Base-by-base conservation (phyloP, 1,140 invertebrate species). In the Drosophila bipectinata region DNA sequence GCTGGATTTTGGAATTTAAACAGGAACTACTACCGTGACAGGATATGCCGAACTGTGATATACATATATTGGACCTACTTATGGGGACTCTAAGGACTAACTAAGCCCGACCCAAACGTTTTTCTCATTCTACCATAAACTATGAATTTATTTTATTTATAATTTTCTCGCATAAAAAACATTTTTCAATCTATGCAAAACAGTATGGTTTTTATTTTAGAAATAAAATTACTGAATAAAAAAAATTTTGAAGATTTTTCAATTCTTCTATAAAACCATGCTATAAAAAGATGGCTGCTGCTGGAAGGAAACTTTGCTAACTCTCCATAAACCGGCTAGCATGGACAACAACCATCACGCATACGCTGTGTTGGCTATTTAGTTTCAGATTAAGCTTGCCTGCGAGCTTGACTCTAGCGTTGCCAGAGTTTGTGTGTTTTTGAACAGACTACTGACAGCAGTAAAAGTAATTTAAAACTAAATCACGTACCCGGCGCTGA, bases 401-500 rank as follows among this genome's bases (percentile, higher is more conserved):
- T 5, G 0, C 2, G 2, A 71, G 63, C 63, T 73, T 34, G 1
- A 12, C 0, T 26, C 3, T 1, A 0, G 60, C 48, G 82, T 61
- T 84, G 73, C 81, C 81, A 87, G 44, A 15, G 0, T 12, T 3
- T 8, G 3, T 7, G 8, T 39, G 74, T 71, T 77, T 61, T 51
- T 1, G 4, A 18, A n/a, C 39, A 6, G 7, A 44, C 28, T 2
- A 6, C 45, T 49, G 10, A 32, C 52, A 47, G 59, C 82, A 73
- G 60, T 62, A 69, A 81, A 62, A 66, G 73, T 77, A 67, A 77
- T 85, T 85, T 82, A 78, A 85, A 85, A 82, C 77, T 87, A 18
- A 49, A 83, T 66, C 82, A 87, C 82, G 82, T 88, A 72, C 28
- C 47, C 52, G 49, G 32, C 74, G 52, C 41, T 72, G 57, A 68